A percentile compares a stretch with the other conserved stretches of the same genome.
Conservation (phyloP, 2,888 invertebrate genomes). For the Hesperia comma region DNA sequence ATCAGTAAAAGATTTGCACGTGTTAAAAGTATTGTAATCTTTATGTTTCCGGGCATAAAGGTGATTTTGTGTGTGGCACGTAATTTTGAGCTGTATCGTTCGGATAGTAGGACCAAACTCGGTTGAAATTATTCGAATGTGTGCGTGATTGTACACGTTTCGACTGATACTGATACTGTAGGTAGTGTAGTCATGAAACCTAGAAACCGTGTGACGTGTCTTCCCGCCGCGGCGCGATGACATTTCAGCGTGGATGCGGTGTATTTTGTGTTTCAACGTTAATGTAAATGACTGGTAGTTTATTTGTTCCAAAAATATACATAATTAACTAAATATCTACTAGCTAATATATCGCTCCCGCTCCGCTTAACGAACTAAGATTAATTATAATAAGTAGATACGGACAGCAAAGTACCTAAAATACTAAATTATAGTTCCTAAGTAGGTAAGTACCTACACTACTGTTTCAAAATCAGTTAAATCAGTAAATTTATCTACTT, state of each 20-base stretch:
- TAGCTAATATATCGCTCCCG: too few species aligned
- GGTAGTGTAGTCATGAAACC: conserved; percentile 21
- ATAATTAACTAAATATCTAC: too few species aligned
- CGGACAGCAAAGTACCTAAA: too few species aligned
- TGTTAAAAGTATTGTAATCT: conserved; percentile 6
- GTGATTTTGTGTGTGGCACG: conserved; percentile 1
- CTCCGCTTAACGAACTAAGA: too few species aligned
- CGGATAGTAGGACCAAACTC: conserved; percentile 18
- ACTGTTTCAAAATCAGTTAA: too few species aligned
- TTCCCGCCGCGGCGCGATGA: conserved; percentile 17
- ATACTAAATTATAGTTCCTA: too few species aligned
- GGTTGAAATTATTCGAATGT: conserved; percentile 37
- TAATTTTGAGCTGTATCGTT: not conserved
- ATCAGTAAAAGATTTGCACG: conserved; percentile 6
- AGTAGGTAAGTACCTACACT: too few species aligned
- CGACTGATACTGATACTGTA: conserved; percentile 19
- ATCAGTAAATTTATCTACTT: too few species aligned
- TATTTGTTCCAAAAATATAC: too few species aligned
- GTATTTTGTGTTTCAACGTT: not conserved
- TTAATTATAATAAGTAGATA: too few species aligned
- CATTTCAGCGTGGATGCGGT: conserved; percentile 24
- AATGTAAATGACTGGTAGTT: too few species aligned
- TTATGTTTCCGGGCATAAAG: conserved; percentile 11
- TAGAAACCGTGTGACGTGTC: conserved; percentile 9
- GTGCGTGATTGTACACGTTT: conserved; percentile 30